Evolutionary conservation across 2,113 vertebrate genomes (phyloP).

Genomic region (Entelurus aequoreus): DNA sequence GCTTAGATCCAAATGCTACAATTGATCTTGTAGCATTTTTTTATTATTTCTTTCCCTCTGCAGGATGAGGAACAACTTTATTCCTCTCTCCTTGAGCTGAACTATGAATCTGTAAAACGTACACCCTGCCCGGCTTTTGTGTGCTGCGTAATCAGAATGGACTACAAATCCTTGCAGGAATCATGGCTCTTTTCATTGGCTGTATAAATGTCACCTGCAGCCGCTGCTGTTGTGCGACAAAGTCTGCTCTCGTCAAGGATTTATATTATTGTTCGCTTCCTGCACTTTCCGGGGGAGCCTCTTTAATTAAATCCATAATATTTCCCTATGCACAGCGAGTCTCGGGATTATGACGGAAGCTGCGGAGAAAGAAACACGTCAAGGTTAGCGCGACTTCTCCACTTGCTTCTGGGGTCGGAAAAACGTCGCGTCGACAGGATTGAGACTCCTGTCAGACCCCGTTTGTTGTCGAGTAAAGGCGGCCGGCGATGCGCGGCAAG

Average conservation of each 20-base stretch:
- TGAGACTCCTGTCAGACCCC: no score
- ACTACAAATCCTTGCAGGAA: conserved; percentile 1
- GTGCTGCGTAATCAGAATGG: not conserved
- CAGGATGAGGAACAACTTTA: not conserved
- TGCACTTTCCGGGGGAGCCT: no score
- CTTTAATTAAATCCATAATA: no score
- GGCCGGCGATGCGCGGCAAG: no score
- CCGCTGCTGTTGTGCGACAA: conserved; percentile 1
- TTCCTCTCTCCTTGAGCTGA: conserved; percentile 2
- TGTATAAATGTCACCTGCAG: conserved; percentile 5
- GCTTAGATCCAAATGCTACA: not conserved
- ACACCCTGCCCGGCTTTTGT: not conserved
- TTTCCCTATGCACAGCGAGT: no score
- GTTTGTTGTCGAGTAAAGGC: no score
- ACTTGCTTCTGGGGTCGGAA: no score
- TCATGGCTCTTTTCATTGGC: conserved; percentile 10
- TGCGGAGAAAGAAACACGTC: no score
- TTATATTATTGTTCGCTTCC: not conserved
- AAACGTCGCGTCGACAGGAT: no score
- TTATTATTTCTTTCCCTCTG: not conserved
- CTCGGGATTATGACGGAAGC: no score
- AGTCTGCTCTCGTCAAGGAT: not conserved
- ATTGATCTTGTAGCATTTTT: not conserved
- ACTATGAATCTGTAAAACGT: not conserved
- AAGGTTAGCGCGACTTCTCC: no score